Base-by-base conservation (phyloP, 2,797 vertebrate genomes). In the Parauchenoglanis punctatus region DNA sequence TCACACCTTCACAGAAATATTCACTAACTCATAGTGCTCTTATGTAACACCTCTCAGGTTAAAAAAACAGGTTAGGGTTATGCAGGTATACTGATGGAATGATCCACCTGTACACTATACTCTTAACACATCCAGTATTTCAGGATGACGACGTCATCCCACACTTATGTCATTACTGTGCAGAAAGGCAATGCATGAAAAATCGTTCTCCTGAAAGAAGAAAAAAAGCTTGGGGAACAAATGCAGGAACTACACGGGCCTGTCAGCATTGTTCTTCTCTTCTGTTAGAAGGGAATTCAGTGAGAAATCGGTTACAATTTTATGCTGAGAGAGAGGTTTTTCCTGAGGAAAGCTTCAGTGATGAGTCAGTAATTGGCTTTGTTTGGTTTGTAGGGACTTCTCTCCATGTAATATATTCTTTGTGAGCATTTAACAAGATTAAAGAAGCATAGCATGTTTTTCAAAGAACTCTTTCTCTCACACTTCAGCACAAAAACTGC, bases 371-470 rank as follows among this genome's bases (percentile, higher is more conserved):
- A 81, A 63, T 81, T 95, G 94, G 92, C 86, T 92, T 92, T 91
- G 89, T 92, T 92, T 91, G 90, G 92, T 93, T 93, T 90, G 85
- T 94, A 93, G 94, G 94, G 40, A 52, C 82, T 83, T 94, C 94
- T 94, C 93, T 93, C 92, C 91, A 92, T 92, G 93, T 91, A 93
- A 91, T 90, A 92, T 94, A 93, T 92, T 88, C 91, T 91, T 91
- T 87, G 59, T 46, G 63, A 59, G 20, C 23, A 15, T 80, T 70
- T 70, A 80, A 18, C 40, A 59, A 80, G 35, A 56, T 84, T 84
- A 83, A 17, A 87, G 35, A 52, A 63, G 40, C 23, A 35, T 73
- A 85, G 88, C 85, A 88, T 91, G 49, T 54, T 52, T 23, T 77
- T 59, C 20, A 40, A 80, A 58, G 54, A 59, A 35, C 4, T 80